Evolutionary conservation across 2,888 invertebrate genomes (phyloP).

Genomic region (Suillia variegata): DNA sequence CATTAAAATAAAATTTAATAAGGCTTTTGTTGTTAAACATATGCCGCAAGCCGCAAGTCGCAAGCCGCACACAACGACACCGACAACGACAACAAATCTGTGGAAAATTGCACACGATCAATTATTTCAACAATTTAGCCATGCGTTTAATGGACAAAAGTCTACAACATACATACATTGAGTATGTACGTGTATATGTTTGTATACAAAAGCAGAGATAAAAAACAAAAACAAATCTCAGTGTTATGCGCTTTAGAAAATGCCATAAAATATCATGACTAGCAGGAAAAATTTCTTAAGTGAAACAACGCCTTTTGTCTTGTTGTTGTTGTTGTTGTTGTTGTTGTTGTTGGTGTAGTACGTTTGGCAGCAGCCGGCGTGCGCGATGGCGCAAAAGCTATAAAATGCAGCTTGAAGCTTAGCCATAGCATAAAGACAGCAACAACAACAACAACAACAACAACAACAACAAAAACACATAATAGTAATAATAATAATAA

Average conservation of each 20-base stretch:
- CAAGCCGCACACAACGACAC: not conserved
- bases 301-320: too few species aligned
- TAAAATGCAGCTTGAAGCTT: too few species aligned
- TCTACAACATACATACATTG: not conserved
- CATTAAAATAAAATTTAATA: not conserved
- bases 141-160: constrained; percentile 1
- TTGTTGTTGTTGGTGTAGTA: too few species aligned
- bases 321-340: too few species aligned
- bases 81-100: not conserved
- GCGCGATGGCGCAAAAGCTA: too few species aligned
- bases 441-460: too few species aligned
- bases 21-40: not conserved
- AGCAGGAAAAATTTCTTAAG: too few species aligned
- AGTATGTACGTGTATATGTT: not conserved
- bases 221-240: not conserved
- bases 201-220: not conserved
- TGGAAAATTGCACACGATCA: constrained; percentile 2
- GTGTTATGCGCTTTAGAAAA: not conserved
- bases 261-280: not conserved
- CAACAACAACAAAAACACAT: too few species aligned
- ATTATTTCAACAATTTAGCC: constrained; percentile 3
- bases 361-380: too few species aligned
- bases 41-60: not conserved
- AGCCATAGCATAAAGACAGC: too few species aligned
- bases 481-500: too few species aligned